Conservation (phyloP, 2,888 invertebrate species). For the Heterodera filipjevi region DNA sequence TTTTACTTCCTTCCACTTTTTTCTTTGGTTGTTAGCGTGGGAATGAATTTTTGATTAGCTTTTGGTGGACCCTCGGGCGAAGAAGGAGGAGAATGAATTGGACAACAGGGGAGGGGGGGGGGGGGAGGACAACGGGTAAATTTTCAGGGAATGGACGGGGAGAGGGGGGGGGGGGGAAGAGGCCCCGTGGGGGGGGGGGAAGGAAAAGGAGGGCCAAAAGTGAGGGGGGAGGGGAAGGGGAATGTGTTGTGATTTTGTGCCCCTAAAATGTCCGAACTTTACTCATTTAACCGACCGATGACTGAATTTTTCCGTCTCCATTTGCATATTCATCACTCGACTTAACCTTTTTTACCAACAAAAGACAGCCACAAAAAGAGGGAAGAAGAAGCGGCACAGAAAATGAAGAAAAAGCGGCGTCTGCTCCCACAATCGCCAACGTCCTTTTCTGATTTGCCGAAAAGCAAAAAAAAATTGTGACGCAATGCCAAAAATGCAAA, state of each 20-base stretch:
- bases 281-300: background rate
- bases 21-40: constrained; percentile 1
- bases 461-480: background rate
- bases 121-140: background rate
- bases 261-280: background rate
- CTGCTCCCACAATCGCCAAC: too few relatives aligned
- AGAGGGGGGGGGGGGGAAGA: background rate
- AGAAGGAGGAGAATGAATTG: background rate
- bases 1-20: background rate
- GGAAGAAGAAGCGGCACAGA: background rate
- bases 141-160: background rate
- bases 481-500: background rate
- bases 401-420: background rate
- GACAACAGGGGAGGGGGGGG: background rate
- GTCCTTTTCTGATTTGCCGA: background rate
- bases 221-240: background rate
- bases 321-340: background rate
- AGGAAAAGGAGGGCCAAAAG: background rate
- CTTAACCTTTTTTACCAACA: background rate
- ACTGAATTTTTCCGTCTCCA: background rate
- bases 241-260: background rate
- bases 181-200: background rate
- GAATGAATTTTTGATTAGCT: constrained; percentile 10
- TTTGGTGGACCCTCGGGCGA: background rate
- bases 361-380: background rate